Evolutionary conservation across 2,888 invertebrate species (phyloP), one percentile per base, ranked within the genome.

Genomic region (Platycheirus rosarum): DNA sequence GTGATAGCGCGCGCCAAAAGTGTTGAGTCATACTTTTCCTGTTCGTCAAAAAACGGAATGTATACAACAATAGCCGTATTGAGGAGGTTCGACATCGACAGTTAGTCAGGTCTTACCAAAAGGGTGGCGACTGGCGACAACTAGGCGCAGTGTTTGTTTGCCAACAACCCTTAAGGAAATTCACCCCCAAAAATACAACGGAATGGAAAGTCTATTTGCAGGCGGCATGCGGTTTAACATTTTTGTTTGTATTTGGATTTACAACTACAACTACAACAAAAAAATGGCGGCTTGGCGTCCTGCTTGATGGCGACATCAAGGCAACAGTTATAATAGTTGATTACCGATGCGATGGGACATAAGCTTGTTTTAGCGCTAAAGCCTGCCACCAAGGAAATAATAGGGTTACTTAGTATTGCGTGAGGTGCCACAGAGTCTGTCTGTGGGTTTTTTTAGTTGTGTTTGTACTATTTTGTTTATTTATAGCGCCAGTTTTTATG

Each of bases 381-480:
- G 55, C 42, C 57, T 44, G 42, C 26, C 16, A 46, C 18, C 18
- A 60, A 66, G 37, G 23, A 53, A 66, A 60, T 51, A 32, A 2
- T 4, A 49, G 51, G 14, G 14, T 29, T 46, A 65, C 44, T 0
- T 29, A 29, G 1, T 9, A 66, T 80, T 80, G 80, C 80, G 80
- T 80, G 80, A 66, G 80, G 70, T 66, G 80, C 75, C 80, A 26
- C 20, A 18, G 60, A 75, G 80, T 80, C 80, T 80, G 65, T 70
- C 46, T 53, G n/a, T 53, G 2, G 49, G 20, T 69, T 74, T 65
- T 51, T 66, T 44, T 53, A 32, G 2, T 48, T 37, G 44, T 32
- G 11, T 32, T 40, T 55, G 44, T 44, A 48, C 9, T 14, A 9
- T 37, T 37, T 16, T 16, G 44, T 32, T n/a, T n/a, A 42, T 42